These are phyloP conservation scores for Sebastes nivosus DNA, from an alignment of 2,797 vertebrate species.

Conservation along the genomic window DNA sequence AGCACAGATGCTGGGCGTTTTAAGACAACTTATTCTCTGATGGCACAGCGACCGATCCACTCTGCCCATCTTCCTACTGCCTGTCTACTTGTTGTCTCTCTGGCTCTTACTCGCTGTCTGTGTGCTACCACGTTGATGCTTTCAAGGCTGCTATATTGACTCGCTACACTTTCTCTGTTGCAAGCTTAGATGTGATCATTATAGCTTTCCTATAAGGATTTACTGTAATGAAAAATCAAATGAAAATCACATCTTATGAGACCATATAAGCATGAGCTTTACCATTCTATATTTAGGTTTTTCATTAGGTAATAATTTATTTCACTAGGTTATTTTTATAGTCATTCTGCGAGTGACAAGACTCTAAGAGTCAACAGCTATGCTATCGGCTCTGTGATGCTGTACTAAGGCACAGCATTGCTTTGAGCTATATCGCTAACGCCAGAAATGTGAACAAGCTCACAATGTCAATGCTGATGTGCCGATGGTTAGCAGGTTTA, in stretches of 20 bases:
- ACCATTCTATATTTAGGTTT: neutral
- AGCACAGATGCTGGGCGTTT: constrained; percentile 52
- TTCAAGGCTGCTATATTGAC: neutral
- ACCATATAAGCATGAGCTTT: neutral
- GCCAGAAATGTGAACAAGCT: too few species aligned
- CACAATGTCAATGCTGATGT: neutral
- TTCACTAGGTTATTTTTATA: neutral
- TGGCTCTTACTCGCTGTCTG: neutral
- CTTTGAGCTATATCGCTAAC: too few species aligned
- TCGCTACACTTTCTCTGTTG: neutral
- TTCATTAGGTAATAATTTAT: neutral
- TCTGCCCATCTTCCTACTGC: constrained; percentile 16
- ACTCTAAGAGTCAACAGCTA: neutral
- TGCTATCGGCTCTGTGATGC: neutral
- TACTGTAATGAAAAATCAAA: constrained; percentile 3
- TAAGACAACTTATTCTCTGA: constrained; percentile 49
- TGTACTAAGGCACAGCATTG: too few species aligned
- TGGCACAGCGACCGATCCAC: neutral
- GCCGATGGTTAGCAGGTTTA: neutral
- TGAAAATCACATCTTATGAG: neutral
- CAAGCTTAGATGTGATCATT: neutral
- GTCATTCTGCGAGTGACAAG: neutral
- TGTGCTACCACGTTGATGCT: neutral
- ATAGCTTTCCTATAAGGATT: constrained; percentile 1
- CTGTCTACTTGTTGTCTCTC: neutral